A percentile compares a stretch with the other conserved stretches of the same genome.
These are phyloP conservation scores for Mizuhopecten yessoensis DNA, from an alignment of 1,140 invertebrate genomes.

Conservation along the genomic window DNA sequence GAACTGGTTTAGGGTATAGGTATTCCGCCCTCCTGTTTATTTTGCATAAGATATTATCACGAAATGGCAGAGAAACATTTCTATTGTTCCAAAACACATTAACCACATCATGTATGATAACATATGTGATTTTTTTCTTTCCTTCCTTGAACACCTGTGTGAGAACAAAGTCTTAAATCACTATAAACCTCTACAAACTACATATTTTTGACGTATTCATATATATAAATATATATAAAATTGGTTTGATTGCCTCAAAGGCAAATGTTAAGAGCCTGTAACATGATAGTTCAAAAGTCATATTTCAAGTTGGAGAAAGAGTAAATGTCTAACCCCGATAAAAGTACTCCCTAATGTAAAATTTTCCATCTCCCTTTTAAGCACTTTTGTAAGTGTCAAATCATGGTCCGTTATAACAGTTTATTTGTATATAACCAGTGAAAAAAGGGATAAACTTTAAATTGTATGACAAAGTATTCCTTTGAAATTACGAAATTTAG, in stretches of 20 bases:
- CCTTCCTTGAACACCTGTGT: background rate
- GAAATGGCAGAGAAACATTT: conserved; percentile 20
- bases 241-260: background rate
- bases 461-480: conserved; percentile 13
- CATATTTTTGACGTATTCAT: background rate
- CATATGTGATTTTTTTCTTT: background rate
- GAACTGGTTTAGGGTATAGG: background rate
- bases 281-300: conserved; percentile 23
- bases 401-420: conserved; percentile 3
- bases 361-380: background rate
- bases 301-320: background rate
- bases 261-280: background rate
- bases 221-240: conserved; percentile 1
- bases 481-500: background rate
- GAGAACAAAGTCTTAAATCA: conserved; percentile 29
- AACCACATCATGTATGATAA: background rate
- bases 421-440: background rate
- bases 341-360: background rate
- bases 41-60: conserved; percentile 18
- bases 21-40: background rate
- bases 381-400: background rate
- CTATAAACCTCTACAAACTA: background rate
- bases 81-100: background rate
- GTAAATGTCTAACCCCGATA: background rate
- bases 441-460: background rate